Evolutionary conservation across 1,140 invertebrate species (phyloP).

Genomic region (Trypoxylus dichotomus): DNA sequence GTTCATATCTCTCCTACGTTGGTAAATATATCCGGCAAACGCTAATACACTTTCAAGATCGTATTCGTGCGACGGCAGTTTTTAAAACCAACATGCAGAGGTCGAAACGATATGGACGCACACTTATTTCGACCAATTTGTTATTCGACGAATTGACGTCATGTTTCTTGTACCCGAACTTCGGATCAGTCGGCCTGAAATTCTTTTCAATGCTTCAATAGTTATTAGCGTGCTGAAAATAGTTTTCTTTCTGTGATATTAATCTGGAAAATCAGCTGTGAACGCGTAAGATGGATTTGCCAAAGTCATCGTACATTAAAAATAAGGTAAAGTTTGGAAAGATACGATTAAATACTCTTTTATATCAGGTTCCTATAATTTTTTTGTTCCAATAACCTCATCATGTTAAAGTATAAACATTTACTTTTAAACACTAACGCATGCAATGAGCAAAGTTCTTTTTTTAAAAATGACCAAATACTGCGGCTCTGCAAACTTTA

Average conservation of each 20-base stretch:
- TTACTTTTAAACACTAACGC: too few relatives aligned
- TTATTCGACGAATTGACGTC: conserved; percentile 10
- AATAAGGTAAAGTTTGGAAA: not conserved
- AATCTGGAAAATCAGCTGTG: not conserved
- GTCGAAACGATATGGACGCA: conserved; percentile 20
- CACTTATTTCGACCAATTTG: conserved; percentile 14
- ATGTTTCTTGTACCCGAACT: conserved; percentile 8
- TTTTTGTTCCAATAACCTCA: not conserved
- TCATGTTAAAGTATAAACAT: not conserved
- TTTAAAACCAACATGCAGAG: conserved; percentile 9
- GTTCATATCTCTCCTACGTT: not conserved
- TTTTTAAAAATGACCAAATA: too few relatives aligned
- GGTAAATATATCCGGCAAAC: not conserved
- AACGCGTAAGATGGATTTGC: not conserved
- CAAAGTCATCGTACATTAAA: not conserved
- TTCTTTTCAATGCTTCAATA: not conserved
- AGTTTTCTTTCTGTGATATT: not conserved
- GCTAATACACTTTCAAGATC: conserved; percentile 7
- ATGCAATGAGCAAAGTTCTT: too few relatives aligned
- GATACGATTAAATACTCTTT: too few relatives aligned
- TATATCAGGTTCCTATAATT: not conserved
- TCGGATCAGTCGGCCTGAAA: conserved; percentile 3
- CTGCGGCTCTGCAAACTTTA: too few relatives aligned
- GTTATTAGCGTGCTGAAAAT: not conserved
- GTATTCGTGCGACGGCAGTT: not conserved